Conservation (phyloP, 2,113 vertebrate genomes). For the Stegastes partitus region DNA sequence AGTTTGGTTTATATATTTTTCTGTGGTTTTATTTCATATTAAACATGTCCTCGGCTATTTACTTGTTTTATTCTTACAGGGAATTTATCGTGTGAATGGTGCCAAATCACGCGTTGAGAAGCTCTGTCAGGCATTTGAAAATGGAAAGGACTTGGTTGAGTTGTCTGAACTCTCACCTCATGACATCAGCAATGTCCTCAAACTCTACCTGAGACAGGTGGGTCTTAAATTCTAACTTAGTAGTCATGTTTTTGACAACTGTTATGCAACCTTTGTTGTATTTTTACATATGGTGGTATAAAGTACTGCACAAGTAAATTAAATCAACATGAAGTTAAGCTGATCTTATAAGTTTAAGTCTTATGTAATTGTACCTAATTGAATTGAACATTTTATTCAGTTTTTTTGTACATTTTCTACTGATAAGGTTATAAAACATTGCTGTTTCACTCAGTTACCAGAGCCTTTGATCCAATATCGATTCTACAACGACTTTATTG, state of each 20-base stretch:
- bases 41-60: neutral
- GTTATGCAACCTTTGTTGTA: neutral
- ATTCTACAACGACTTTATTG: slow-evolving; percentile 95
- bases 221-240: neutral
- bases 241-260: neutral
- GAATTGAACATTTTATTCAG: no score
- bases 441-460: slow-evolving; percentile 87
- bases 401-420: neutral
- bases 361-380: neutral
- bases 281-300: neutral
- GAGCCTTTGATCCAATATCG: slow-evolving; percentile 95
- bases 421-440: neutral
- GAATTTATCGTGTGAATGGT: slow-evolving; percentile 97
- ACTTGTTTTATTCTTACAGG: slow-evolving; percentile 78
- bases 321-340: neutral
- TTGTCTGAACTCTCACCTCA: slow-evolving; percentile 95
- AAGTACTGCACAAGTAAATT: no score
- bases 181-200: slow-evolving; percentile 98
- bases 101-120: slow-evolving; percentile 97
- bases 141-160: slow-evolving; percentile 96
- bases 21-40: neutral
- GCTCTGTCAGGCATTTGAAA: slow-evolving; percentile 98
- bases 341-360: neutral
- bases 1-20: neutral
- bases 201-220: slow-evolving; percentile 97